These are phyloP conservation scores for Seriola rivoliana DNA, from an alignment of 2,113 vertebrate genomes.

Conservation along the genomic window DNA sequence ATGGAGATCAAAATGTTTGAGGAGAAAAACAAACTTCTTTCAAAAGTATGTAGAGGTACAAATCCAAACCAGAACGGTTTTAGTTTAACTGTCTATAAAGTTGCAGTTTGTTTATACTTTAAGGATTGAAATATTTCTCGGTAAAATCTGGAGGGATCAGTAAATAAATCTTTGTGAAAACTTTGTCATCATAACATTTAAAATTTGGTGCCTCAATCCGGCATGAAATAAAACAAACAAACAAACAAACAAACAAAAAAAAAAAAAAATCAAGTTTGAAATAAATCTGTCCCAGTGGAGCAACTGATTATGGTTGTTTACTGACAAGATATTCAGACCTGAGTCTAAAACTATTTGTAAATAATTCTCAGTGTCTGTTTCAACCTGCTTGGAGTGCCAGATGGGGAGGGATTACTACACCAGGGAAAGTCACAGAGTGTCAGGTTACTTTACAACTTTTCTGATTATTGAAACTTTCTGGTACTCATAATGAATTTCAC, in stretches of 20 bases:
- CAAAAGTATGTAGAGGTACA: not conserved
- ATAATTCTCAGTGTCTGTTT: constrained; percentile 57
- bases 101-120: constrained; percentile 26
- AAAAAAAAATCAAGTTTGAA: constrained; percentile 8
- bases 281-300: constrained; percentile 37
- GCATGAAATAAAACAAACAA: not conserved
- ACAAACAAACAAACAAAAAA: not conserved
- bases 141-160: constrained; percentile 26
- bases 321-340: constrained; percentile 52
- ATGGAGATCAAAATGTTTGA: constrained; percentile 7
- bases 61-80: constrained; percentile 14
- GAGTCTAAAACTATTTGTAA: constrained; percentile 55
- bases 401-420: constrained; percentile 57
- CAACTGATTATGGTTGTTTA: constrained; percentile 45
- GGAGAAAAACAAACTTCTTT: not conserved
- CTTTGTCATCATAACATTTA: not conserved
- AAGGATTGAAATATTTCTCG: constrained; percentile 12
- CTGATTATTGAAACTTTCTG: constrained; percentile 54
- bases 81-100: constrained; percentile 7
- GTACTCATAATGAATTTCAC: constrained; percentile 21
- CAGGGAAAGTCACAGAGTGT: constrained; percentile 43
- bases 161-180: constrained; percentile 42
- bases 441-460: constrained; percentile 47
- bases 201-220: constrained; percentile 25
- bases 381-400: constrained; percentile 61